Base-by-base conservation (phyloP, 2,888 invertebrate species). In the Drosophila dives region DNA sequence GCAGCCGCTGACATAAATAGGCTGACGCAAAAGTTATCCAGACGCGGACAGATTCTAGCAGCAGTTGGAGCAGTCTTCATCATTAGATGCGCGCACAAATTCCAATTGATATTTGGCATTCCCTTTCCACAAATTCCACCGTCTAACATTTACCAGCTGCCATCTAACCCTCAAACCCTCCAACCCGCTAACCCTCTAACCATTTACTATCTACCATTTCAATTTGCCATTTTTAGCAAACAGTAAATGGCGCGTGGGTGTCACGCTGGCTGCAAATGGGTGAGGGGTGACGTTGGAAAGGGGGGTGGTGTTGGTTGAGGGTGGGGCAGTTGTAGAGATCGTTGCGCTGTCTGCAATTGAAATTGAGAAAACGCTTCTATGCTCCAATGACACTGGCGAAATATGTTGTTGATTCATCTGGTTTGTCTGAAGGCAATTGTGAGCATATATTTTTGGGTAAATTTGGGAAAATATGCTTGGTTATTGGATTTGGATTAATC, bases 1-100 rank as follows among this genome's bases (percentile, higher is more conserved):
- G 51, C 26, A 62, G 45, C 45, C 32, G 45, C 61, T 48, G 68
- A 64, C 75, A 79, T 68, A 78, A 82, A 79, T 79, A 79, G 79
- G 74, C 75, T 59, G 66, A 40, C 51, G 59, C 63, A 70, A 48
- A 45, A 77, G 51, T 64, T 63, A 62, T 64, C 56, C 73, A 63
- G 62, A 77, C 53, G n/a, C 32, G 12, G 49, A 54, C n/a, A 26
- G 48, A 8, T 12, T 8, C 23, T 23, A 26, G 15, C 48, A 36
- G 49, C 15, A n/a, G 68, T 48, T 54, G 64, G 32, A 58, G n/a
- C n/a, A n/a, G 62, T 65, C 64, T 33, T 20, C 64, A 63, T 78
- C 78, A 77, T 81, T 69, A 81, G 68, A 73, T 66, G 53, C n/a
- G 54, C 38, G 42, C 66, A 59, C 63, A 58, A 55, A 50, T 73